Conservation (phyloP, 1,140 invertebrate species). For the Cydia amplana region DNA sequence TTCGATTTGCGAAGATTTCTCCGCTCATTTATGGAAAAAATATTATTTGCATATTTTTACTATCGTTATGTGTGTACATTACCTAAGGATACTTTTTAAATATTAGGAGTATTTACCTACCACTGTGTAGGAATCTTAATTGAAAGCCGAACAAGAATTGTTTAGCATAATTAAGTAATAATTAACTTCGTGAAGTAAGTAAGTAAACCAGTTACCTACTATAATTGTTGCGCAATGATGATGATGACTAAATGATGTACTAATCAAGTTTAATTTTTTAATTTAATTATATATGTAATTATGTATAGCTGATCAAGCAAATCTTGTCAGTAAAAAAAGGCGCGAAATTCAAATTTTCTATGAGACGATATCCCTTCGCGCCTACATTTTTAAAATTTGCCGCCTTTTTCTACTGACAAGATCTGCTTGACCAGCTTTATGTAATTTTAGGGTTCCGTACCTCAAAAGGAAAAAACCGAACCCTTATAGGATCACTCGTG, state of each 20-base stretch:
- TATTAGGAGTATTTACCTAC: not conserved
- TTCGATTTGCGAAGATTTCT: conserved; percentile 30
- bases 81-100: too few relatives aligned
- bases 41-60: conserved; percentile 31
- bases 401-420: too few relatives aligned
- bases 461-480: too few relatives aligned
- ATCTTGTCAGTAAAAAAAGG: too few relatives aligned
- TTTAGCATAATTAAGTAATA: conserved; percentile 12
- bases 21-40: conserved; percentile 11
- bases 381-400: too few relatives aligned
- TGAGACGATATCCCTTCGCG: too few relatives aligned
- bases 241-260: not conserved
- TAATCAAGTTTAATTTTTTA: not conserved
- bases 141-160: not conserved
- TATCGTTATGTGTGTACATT: not conserved
- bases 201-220: not conserved
- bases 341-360: too few relatives aligned
- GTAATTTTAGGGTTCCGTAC: too few relatives aligned
- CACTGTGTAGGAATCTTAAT: not conserved
- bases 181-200: not conserved
- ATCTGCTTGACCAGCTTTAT: too few relatives aligned
- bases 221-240: not conserved
- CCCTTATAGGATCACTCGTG: too few relatives aligned
- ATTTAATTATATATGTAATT: not conserved
- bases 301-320: too few relatives aligned